Evolutionary conservation across 1,140 invertebrate species (phyloP), one percentile per base, ranked within the genome.

Genomic region (Drosophila watanabei): DNA sequence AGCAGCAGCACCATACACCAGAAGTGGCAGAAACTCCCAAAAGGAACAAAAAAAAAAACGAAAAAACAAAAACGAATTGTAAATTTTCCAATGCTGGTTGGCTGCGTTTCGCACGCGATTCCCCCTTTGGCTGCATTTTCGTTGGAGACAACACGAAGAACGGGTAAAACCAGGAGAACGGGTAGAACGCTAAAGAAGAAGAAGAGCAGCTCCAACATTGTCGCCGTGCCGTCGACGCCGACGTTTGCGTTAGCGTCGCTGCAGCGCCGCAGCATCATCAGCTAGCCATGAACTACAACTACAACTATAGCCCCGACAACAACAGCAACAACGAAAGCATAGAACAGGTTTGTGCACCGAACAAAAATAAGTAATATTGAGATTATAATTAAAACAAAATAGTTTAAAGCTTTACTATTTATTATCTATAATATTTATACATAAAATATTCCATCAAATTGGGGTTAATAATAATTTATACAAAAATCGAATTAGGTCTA

Each of bases 311-410:
- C 60, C 62, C 28, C 72, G 37, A 48, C 63, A 75, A 59, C 59
- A 77, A 72, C 52, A 43, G 3, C 62, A 77, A 66, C 68, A 79
- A 81, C 73, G 57, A 81, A 80, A 65, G 59, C 85, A 88, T 85
- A 90, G 86, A 90, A 90, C 86, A 90, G 86, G 86, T 90, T 90
- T 90, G 86, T 82, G 76, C 68, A 69, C 63, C 2, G 35, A 62
- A 32, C 5, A 18, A 65, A 65, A 45, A 60, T 33, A 37, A 24
- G 1, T 10, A 10, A 35, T 0, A 8, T 8, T 13, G 11, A 18
- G 16, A 14, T 14, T 14, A 5, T 5, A 54, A 0, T 20, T 54
- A 14, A 54, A 54, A 35, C 0, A 14, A 20, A 18, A 48, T 4
- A 14, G 13, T 14, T 24, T 46, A 14, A 20, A 24, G 14, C 11